Percentiles rank a stretch among this genome's conserved stretches.
Conservation (phyloP, 2,888 invertebrate genomes). For the Aporophyla lueneburgensis region DNA sequence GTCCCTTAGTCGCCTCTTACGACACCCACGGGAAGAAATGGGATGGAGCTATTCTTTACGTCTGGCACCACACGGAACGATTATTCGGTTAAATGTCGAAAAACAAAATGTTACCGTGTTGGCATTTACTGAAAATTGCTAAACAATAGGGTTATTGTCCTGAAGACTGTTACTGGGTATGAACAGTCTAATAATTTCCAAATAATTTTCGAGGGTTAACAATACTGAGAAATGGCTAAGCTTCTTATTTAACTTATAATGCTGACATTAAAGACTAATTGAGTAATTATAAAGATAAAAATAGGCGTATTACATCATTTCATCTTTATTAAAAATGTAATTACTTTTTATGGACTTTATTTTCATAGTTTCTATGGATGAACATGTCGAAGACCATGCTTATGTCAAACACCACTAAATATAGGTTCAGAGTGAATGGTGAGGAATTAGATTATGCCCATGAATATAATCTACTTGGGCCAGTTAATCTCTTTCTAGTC, state of each 20-base stretch:
- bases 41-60: too few species aligned
- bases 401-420: too few species aligned
- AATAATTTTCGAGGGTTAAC: neutral
- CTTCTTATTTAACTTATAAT: neutral
- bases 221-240: slow-evolving; percentile 2
- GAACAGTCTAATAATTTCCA: neutral
- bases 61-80: too few species aligned
- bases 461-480: too few species aligned
- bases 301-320: neutral
- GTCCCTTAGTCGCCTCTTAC: too few species aligned
- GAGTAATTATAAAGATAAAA: neutral
- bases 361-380: too few species aligned
- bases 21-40: too few species aligned
- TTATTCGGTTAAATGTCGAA: neutral
- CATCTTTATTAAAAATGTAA: neutral
- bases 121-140: neutral
- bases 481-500: too few species aligned
- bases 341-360: neutral
- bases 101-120: neutral
- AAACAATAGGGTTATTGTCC: neutral
- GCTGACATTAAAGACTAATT: neutral
- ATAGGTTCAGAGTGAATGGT: too few species aligned
- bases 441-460: too few species aligned
- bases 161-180: neutral
- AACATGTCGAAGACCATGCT: too few species aligned